Evolutionary conservation across 1,140 invertebrate genomes (phyloP), one percentile per base, ranked within the genome.

Genomic region (Papilio machaon): DNA sequence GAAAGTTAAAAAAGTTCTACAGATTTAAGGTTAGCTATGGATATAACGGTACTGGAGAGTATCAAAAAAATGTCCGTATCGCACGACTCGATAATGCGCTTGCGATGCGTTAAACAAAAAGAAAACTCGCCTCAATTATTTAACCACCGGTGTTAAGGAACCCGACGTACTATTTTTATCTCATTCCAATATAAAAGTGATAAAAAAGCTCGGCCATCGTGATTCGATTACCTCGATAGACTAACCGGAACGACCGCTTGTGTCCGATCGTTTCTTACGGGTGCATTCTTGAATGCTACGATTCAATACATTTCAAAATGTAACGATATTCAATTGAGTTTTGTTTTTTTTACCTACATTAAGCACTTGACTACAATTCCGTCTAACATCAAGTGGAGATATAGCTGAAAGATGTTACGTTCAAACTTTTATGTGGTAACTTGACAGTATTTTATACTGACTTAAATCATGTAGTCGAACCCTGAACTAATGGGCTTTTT

Each of bases 141-240:
- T 89, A 87, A 86, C 84, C 79, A 76, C 46, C 81, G 84, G 81
- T 86, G 87, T 85, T 85, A 86, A 88, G 85, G 86, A 88, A 85
- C 86, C 64, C 64, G 30, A 85, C 83, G 30, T 79, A 83, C 84
- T 86, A 84, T 86, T 82, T 87, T 85, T 86, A 84, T 83, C 82
- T 83, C 82, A 80, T 81, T 82, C 81, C 84, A 73, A 80, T 83
- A 82, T 79, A 82, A 70, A 73, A 79, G 80, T 84, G 54, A 80
- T 81, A 84, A 85, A 86, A 85, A 86, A 83, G 78, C 23, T 38
- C 70, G 82, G 77, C 47, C 23, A 49, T 86, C 85, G 85, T 85
- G 85, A 87, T 87, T 89, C 87, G 87, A 89, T 89, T 88, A 88
- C 83, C 76, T 81, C 84, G 84, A 89, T 88, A 86, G 86, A 85